Percentiles rank a stretch among this genome's conserved stretches.
Evolutionary conservation across 2,888 invertebrate genomes (phyloP).

Genomic region (Drosophila algonquin): DNA sequence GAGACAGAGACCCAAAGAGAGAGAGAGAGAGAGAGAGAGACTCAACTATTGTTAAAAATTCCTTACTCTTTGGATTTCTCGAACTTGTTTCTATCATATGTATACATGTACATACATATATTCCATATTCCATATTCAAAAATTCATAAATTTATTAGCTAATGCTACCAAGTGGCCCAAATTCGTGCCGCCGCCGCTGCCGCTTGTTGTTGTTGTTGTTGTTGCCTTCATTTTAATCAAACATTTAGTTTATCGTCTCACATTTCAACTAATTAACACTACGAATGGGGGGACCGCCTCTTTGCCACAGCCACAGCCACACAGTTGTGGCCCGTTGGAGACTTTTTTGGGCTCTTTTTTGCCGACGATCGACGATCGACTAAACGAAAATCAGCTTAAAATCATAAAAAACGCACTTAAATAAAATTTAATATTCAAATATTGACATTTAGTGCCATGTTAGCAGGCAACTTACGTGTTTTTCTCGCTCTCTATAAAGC

Average conservation of each 20-base stretch:
- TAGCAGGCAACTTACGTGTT: slow-evolving; percentile 76
- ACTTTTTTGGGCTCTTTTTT: slow-evolving; percentile 7
- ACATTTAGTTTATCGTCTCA: slow-evolving; percentile 79
- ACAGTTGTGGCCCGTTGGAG: neutral
- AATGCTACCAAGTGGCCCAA: slow-evolving; percentile 43
- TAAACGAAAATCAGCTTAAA: slow-evolving; percentile 78
- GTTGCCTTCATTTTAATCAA: slow-evolving; percentile 66
- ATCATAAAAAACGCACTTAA: slow-evolving; percentile 81
- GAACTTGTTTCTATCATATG: slow-evolving; percentile 13
- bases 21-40: neutral
- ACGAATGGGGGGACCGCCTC: slow-evolving; percentile 62
- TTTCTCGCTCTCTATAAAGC: slow-evolving; percentile 29
- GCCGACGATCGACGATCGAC: slow-evolving; percentile 35
- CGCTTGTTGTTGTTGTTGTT: slow-evolving; percentile 9
- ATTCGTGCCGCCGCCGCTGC: slow-evolving; percentile 25
- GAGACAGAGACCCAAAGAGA: too few species aligned
- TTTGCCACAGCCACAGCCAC: slow-evolving; percentile 30
- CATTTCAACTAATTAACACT: slow-evolving; percentile 77
- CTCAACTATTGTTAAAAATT: slow-evolving; percentile 11
- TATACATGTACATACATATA: too few species aligned
- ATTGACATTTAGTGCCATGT: slow-evolving; percentile 81
- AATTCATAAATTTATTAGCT: slow-evolving; percentile 45
- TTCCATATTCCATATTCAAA: slow-evolving; percentile 19
- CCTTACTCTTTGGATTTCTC: neutral
- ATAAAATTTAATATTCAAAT: slow-evolving; percentile 80